Percentiles rank a stretch among this genome's conserved stretches.
phyloP scores from a whole-genome alignment of 30 jellyfish, hydroid and myxozoan genomes.

The Aurelia aurita region DNA sequence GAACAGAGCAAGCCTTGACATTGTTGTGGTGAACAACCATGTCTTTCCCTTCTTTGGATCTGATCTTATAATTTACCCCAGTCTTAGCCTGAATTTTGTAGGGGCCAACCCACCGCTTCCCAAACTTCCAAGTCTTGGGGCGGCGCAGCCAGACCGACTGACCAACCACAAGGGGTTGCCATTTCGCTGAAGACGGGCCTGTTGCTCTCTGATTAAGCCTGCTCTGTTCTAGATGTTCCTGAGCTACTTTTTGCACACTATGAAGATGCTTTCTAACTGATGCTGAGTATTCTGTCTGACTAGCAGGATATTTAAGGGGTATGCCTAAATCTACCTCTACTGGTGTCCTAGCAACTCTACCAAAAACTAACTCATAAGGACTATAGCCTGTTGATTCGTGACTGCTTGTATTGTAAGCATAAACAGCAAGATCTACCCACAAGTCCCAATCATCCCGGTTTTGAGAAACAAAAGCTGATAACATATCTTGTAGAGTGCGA shows the following conservation, averaged over 20 bases:
- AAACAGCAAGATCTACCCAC: conserved; percentile 57
- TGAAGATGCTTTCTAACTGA: conserved; percentile 54
- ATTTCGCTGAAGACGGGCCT: conserved; percentile 27
- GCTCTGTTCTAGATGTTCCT: conserved; percentile 26
- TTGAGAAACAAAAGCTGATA: conserved; percentile 47
- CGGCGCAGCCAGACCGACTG: conserved; percentile 64
- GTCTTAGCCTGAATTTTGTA: conserved; percentile 34
- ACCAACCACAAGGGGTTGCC: conserved; percentile 55
- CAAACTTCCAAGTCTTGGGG: conserved; percentile 65
- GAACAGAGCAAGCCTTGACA: conserved; percentile 44
- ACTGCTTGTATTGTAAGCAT: conserved; percentile 46
- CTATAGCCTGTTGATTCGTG: conserved; percentile 57
- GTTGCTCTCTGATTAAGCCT: conserved; percentile 8
- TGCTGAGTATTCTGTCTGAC: conserved; percentile 68
- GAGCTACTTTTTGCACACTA: conserved; percentile 40
- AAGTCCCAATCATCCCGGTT: conserved; percentile 54
- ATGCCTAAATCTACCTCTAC: conserved; percentile 57
- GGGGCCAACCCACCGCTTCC: conserved; percentile 67
- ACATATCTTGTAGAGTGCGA: conserved; percentile 36
- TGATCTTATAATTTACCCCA: conserved; percentile 63
- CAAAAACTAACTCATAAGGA: conserved; percentile 70
- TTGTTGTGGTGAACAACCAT: conserved; percentile 55
- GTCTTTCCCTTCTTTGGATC: conserved; percentile 38
- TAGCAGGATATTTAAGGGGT: conserved; percentile 48
- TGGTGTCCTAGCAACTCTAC: conserved; percentile 62